These are phyloP conservation scores for Bombus balteatus DNA, from an alignment of 1,140 invertebrate genomes.

Conservation along the genomic window DNA sequence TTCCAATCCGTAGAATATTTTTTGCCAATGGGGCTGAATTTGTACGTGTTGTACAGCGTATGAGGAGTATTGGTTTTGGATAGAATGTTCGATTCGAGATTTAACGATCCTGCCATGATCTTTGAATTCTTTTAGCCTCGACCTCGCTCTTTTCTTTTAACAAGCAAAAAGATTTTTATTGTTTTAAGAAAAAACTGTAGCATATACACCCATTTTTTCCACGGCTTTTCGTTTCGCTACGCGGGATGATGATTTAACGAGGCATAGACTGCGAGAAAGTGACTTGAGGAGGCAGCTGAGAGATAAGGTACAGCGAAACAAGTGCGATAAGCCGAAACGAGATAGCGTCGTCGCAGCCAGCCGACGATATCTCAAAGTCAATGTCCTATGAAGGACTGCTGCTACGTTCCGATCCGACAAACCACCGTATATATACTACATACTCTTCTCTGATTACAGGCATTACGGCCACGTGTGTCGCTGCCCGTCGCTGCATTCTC, in stretches of 20 bases:
- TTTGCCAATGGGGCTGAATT: background rate
- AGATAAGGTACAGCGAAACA: conserved; percentile 78
- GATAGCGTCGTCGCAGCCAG: conserved; percentile 77
- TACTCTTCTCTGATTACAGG: conserved; percentile 56
- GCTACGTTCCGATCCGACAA: conserved; percentile 60
- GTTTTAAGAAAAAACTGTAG: too few relatives aligned
- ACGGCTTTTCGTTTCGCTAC: background rate
- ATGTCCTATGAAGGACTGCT: conserved; percentile 82
- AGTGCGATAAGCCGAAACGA: conserved; percentile 79
- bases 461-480: conserved; percentile 29
- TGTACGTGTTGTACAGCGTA: background rate
- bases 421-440: background rate
- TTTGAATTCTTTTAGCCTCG: too few relatives aligned
- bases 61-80: background rate
- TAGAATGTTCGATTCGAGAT: too few relatives aligned
- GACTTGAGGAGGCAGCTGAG: conserved; percentile 61
- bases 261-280: conserved; percentile 58
- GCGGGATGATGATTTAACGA: conserved; percentile 57
- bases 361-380: conserved; percentile 82
- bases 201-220: background rate
- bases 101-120: too few relatives aligned
- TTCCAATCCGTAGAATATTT: background rate
- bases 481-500: conserved; percentile 12
- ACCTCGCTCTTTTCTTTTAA: too few relatives aligned
- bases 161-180: too few relatives aligned